Evolutionary conservation across 2,797 vertebrate genomes (phyloP).

Genomic region (Parauchenoglanis punctatus): DNA sequence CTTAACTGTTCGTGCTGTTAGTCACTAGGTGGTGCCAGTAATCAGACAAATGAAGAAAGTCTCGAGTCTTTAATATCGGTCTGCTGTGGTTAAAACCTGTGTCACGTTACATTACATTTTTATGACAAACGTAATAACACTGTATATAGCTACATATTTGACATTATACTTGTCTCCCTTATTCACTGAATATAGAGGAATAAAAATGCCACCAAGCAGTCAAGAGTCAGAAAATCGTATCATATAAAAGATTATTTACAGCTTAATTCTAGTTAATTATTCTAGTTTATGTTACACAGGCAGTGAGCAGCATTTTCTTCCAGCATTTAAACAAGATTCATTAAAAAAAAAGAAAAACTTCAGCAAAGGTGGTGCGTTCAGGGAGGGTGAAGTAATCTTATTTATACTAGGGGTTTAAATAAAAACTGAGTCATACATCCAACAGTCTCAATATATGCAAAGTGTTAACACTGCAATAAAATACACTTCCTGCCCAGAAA

Average conservation of each 20-base stretch:
- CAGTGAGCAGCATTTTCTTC: not conserved
- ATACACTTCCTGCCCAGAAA: not conserved
- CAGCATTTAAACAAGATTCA: not conserved
- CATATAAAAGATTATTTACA: not conserved
- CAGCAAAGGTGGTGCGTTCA: not conserved
- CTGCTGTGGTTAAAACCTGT: too few species aligned
- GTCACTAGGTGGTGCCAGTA: constrained; percentile 38
- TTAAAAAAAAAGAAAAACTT: not conserved
- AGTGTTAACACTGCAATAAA: not conserved
- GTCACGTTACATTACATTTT: too few species aligned
- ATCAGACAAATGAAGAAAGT: not conserved
- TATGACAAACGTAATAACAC: not conserved
- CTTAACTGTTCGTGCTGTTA: not conserved
- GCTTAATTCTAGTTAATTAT: not conserved
- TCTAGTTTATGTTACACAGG: not conserved
- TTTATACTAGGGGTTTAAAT: not conserved
- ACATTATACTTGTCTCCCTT: not conserved
- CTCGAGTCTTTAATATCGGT: not conserved
- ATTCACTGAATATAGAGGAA: not conserved
- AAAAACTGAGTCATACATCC: not conserved
- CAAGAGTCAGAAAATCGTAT: not conserved
- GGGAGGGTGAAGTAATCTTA: not conserved
- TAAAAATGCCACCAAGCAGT: not conserved
- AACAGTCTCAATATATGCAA: not conserved
- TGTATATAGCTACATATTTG: not conserved